Base-by-base conservation (phyloP, 1,140 invertebrate species). In the Venustaconcha ellipsiformis region DNA sequence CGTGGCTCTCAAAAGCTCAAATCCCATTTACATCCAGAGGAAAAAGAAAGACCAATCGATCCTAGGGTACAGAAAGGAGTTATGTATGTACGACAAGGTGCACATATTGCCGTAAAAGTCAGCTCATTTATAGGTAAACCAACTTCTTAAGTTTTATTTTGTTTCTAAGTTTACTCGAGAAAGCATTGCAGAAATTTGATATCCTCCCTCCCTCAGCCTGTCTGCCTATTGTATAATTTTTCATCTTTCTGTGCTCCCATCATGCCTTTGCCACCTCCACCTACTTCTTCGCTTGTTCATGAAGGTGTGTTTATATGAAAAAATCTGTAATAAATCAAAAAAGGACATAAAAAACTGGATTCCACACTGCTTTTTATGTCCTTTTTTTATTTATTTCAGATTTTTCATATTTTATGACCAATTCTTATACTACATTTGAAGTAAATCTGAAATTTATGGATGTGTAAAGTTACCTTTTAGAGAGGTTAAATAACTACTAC, bases 1-100 rank as follows among this genome's bases (percentile, higher is more conserved):
- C 89, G 88, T 70, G 92, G 92, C 11, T 94, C 94, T 6, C 91
- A 92, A 1, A 93, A 92, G 80, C 80, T 94, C 11, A 91, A 93
- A 23, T 90, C 91, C 2, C 91, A 91, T 78, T 88, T 94, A 62
- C 83, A 84, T 2, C 91, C 92, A 18, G 89, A 90, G 14, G 74
- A 78, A n/a, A 70, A 76, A 23, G 57, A 69, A 0, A 80, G 60
- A 55, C 59, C 72, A 0, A 71, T 88, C 13, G 82, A 86, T 69
- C 83, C 83, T 12, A 78, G 74, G 26, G 62, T 85, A 26, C 90
- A 91, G 74, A 92, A 90, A 78, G 91, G 92, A n/a, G 87, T 93
- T 12, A 89, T 92, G 80, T 92, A 93, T 75, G 93, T 93, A 0
- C 92, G 93, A 82, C 91, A 90, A 78, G 93, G 94, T 3, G 82